These are phyloP conservation scores for Glaucopsyche alexis DNA, from an alignment of 2,888 invertebrate species.

Conservation along the genomic window DNA sequence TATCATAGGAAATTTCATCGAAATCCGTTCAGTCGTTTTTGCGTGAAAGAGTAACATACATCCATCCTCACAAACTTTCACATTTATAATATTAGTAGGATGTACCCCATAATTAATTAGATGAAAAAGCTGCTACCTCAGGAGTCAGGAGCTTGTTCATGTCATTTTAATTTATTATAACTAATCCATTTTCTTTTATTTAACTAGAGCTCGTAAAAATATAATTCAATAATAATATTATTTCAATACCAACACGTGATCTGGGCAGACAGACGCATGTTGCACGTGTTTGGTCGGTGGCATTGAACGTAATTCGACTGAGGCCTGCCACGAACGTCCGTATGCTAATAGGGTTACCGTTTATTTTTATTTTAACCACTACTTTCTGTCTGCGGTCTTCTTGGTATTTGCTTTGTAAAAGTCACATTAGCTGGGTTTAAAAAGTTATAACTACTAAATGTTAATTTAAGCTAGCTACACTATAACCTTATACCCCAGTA, in stretches of 20 bases:
- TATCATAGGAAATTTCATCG: too few relatives aligned
- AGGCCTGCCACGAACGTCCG: slow-evolving; percentile 18
- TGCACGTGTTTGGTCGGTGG: slow-evolving; percentile 3
- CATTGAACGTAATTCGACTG: slow-evolving; percentile 27
- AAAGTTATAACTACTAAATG: too few relatives aligned
- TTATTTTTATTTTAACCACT: not conserved
- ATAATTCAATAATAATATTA: not conserved
- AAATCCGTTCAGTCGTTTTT: too few relatives aligned
- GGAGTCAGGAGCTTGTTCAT: not conserved
- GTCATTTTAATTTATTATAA: not conserved
- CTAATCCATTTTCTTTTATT: not conserved
- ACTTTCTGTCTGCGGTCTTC: not conserved
- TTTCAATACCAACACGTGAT: slow-evolving; percentile 14
- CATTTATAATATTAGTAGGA: too few relatives aligned
- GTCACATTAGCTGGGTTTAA: too few relatives aligned
- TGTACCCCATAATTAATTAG: too few relatives aligned
- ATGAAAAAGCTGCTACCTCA: too few relatives aligned
- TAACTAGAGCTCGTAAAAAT: not conserved
- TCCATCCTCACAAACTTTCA: too few relatives aligned
- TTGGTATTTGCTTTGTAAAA: not conserved
- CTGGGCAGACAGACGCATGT: slow-evolving; percentile 14
- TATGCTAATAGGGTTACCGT: slow-evolving; percentile 22
- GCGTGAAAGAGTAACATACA: too few relatives aligned
- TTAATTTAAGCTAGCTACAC: too few relatives aligned
- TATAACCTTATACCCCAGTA: too few relatives aligned